Conservation (phyloP, 2,888 invertebrate genomes). For the Limnephilus lunatus region DNA sequence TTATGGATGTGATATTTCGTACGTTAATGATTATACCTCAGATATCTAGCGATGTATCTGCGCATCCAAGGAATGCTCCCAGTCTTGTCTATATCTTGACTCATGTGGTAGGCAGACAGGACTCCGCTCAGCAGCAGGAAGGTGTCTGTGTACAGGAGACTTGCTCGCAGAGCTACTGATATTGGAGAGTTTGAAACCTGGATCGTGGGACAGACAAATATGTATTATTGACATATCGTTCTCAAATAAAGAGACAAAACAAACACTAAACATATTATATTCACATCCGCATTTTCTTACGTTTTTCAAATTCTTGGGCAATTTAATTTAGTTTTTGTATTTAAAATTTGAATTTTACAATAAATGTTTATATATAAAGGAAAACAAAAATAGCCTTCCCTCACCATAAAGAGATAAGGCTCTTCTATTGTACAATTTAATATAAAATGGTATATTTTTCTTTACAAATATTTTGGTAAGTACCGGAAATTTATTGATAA, state of each 20-base stretch:
- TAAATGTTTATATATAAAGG: no score
- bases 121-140: constrained; percentile 83
- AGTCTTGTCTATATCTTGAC: constrained; percentile 76
- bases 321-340: no score
- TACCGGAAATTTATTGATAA: background rate
- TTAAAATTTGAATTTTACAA: no score
- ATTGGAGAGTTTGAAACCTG: constrained; percentile 78
- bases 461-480: background rate
- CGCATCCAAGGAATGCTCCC: constrained; percentile 78
- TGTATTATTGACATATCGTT: background rate
- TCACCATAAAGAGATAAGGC: no score
- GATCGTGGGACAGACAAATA: background rate
- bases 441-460: no score
- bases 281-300: no score
- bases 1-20: background rate
- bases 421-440: no score
- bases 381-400: no score
- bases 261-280: no score
- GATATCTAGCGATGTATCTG: constrained; percentile 78
- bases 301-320: no score
- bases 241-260: no score
- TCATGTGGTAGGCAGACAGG: constrained; percentile 80
- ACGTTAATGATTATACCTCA: constrained; percentile 73
- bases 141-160: constrained; percentile 82
- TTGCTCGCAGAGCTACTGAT: constrained; percentile 80